Percentiles rank a stretch among this genome's conserved stretches.
Evolutionary conservation across 2,797 vertebrate species (phyloP).

Genomic region (Brachymystax lenok): DNA sequence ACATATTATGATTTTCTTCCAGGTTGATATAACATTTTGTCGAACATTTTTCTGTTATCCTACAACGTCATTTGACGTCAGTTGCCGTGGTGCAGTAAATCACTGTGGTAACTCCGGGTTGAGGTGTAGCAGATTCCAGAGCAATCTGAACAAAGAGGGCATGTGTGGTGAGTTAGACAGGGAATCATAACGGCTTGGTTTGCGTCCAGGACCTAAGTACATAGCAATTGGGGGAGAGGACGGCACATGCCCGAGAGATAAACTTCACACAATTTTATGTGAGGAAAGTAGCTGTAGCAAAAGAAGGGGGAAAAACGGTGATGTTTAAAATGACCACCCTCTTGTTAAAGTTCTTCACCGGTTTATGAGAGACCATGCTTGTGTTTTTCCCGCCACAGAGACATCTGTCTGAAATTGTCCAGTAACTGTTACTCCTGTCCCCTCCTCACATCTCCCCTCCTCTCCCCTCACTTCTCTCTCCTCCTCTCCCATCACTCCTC

Average conservation of each 20-base stretch:
- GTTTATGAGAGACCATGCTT: conserved; percentile 73
- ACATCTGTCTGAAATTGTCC: conserved; percentile 73
- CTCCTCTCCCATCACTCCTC: conserved; percentile 8
- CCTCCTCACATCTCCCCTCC: conserved; percentile 21
- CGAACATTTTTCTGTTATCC: conserved; percentile 32
- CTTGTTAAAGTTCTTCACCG: conserved; percentile 63
- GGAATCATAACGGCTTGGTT: conserved; percentile 56
- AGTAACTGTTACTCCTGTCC: conserved; percentile 54
- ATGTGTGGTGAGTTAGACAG: conserved; percentile 51
- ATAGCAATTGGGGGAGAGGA: conserved; percentile 47
- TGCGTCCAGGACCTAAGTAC: conserved; percentile 52
- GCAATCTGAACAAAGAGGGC: conserved; percentile 58
- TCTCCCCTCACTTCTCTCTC: not conserved
- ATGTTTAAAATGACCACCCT: conserved; percentile 61
- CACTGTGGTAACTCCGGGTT: conserved; percentile 55
- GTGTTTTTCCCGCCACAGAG: conserved; percentile 67
- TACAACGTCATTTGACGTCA: conserved; percentile 45
- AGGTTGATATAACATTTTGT: conserved; percentile 14
- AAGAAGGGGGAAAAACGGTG: conserved; percentile 23
- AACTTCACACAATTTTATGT: conserved; percentile 60
- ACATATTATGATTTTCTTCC: conserved; percentile 38
- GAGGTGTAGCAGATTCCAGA: conserved; percentile 54
- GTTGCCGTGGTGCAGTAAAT: conserved; percentile 55
- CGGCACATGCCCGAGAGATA: conserved; percentile 54
- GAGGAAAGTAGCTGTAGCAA: conserved; percentile 56